Evolutionary conservation across 2,888 invertebrate genomes (phyloP).

Genomic region (Noctua janthina): DNA sequence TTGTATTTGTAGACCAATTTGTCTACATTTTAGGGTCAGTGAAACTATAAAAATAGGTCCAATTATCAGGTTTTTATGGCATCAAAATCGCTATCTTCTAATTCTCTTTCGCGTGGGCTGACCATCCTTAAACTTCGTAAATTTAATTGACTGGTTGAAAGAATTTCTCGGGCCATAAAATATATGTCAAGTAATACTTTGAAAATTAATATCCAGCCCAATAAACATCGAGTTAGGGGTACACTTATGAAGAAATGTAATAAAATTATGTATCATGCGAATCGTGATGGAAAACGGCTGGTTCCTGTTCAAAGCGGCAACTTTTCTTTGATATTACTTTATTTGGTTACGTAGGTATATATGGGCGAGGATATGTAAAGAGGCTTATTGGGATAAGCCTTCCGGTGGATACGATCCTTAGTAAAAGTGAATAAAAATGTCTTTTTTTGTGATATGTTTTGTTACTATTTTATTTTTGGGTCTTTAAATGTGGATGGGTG

Average conservation of each 20-base stretch:
- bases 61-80: slow-evolving; percentile 11
- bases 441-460: slow-evolving; percentile 59
- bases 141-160: slow-evolving; percentile 39
- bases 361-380: slow-evolving; percentile 73
- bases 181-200: slow-evolving; percentile 64
- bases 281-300: slow-evolving; percentile 72
- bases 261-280: slow-evolving; percentile 78
- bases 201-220: slow-evolving; percentile 71
- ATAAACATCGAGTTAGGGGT: slow-evolving; percentile 68
- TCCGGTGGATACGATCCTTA: slow-evolving; percentile 63
- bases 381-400: slow-evolving; percentile 76
- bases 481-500: slow-evolving; percentile 9
- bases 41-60: slow-evolving; percentile 15
- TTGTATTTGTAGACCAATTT: background rate
- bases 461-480: slow-evolving; percentile 43
- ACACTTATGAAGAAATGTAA: slow-evolving; percentile 73
- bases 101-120: slow-evolving; percentile 1
- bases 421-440: slow-evolving; percentile 72
- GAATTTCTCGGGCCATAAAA: slow-evolving; percentile 22
- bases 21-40: slow-evolving; percentile 4
- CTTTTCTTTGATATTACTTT: slow-evolving; percentile 83
- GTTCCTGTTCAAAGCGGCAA: slow-evolving; percentile 72
- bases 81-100: background rate
- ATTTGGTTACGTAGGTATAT: slow-evolving; percentile 76
- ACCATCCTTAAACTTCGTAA: slow-evolving; percentile 12